Evolutionary conservation across 2,797 vertebrate species (phyloP).

Genomic region (Malacoraja senta): DNA sequence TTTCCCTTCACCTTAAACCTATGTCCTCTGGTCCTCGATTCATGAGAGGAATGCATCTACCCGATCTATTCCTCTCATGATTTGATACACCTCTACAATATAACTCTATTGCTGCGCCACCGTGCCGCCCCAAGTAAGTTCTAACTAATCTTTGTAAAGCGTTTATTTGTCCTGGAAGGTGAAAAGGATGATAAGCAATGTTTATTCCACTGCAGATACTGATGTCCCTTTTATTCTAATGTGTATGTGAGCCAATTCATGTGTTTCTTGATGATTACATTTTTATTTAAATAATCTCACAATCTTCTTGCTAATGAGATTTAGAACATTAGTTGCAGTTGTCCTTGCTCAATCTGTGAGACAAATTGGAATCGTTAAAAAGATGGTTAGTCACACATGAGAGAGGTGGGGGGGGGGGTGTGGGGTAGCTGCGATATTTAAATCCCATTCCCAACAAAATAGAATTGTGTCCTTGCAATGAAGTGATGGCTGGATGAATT

Average conservation of each 20-base stretch:
- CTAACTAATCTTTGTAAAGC: neutral
- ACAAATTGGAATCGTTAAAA: slow-evolving; percentile 35
- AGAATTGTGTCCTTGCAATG: neutral
- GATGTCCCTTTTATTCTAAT: neutral
- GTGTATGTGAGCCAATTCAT: neutral
- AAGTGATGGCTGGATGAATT: too few relatives aligned
- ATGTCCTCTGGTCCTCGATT: too few relatives aligned
- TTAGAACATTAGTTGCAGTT: slow-evolving; percentile 2
- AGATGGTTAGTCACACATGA: slow-evolving; percentile 19
- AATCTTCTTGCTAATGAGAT: slow-evolving; percentile 22
- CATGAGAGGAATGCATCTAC: too few relatives aligned
- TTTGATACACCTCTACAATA: too few relatives aligned
- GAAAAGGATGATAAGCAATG: neutral
- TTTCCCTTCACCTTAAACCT: too few relatives aligned
- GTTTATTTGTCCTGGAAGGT: neutral
- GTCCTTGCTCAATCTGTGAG: slow-evolving; percentile 13
- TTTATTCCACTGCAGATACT: neutral
- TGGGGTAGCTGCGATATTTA: neutral
- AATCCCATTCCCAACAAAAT: neutral
- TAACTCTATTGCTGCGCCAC: too few relatives aligned
- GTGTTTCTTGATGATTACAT: slow-evolving; percentile 8
- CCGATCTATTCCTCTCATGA: too few relatives aligned
- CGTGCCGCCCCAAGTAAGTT: neutral
- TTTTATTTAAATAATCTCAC: slow-evolving; percentile 22
- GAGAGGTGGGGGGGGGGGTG: neutral